These are phyloP conservation scores for Scaeva pyrastri DNA, from an alignment of 2,888 invertebrate species.

Conservation along the genomic window DNA sequence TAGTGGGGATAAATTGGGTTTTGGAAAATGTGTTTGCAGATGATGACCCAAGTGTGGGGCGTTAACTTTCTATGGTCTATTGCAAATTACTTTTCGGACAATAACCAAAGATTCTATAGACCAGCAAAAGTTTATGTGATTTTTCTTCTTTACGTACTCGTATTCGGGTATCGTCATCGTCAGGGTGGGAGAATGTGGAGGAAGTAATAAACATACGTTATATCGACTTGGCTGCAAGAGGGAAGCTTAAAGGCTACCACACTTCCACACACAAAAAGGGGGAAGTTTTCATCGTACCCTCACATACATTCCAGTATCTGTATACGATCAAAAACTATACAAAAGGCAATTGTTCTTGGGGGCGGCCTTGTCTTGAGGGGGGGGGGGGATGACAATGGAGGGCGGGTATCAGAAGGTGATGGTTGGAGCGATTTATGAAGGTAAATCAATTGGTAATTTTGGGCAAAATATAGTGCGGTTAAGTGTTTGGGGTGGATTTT, in stretches of 20 bases:
- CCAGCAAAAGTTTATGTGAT: conserved; percentile 17
- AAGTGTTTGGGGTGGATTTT: conserved; percentile 39
- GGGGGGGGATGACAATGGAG: not conserved
- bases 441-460: conserved; percentile 73
- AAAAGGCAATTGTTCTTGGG: conserved; percentile 28
- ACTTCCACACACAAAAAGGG: not conserved
- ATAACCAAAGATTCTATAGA: conserved; percentile 45
- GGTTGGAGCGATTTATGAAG: conserved; percentile 65
- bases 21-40: conserved; percentile 52
- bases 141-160: not conserved
- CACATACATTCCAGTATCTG: not conserved
- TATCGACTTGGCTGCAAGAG: not conserved
- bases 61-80: conserved; percentile 73
- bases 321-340: conserved; percentile 44
- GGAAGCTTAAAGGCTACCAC: not conserved
- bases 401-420: not conserved
- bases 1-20: not conserved
- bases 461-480: conserved; percentile 53
- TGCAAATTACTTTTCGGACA: conserved; percentile 71
- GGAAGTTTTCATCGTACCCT: not conserved
- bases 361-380: not conserved
- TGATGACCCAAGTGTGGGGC: conserved; percentile 67
- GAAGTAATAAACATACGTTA: conserved; percentile 53
- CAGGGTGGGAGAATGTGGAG: conserved; percentile 28
- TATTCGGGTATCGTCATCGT: not conserved